Evolutionary conservation across 1,140 invertebrate genomes (phyloP).

Genomic region (Elysia chlorotica): DNA sequence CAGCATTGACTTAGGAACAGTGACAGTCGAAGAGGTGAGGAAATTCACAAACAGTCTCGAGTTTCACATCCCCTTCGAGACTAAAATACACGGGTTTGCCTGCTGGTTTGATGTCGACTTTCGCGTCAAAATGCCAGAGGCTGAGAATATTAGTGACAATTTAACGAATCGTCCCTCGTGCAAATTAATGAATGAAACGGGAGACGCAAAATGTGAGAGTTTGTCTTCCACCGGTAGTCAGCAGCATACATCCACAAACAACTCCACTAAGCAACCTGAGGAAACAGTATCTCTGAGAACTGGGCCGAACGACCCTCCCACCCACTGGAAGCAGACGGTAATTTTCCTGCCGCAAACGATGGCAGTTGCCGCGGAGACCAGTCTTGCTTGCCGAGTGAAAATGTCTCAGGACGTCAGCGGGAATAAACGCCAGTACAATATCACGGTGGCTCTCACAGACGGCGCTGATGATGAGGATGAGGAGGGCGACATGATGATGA

Average conservation of each 20-base stretch:
- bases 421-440: constrained; percentile 53
- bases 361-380: constrained; percentile 31
- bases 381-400: constrained; percentile 30
- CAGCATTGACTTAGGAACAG: constrained; percentile 48
- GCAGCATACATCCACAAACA: too few relatives aligned
- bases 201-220: background rate
- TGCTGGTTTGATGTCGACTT: constrained; percentile 58
- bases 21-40: constrained; percentile 39
- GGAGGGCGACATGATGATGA: constrained; percentile 16
- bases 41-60: constrained; percentile 33
- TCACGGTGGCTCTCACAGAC: constrained; percentile 40
- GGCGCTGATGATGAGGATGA: constrained; percentile 7
- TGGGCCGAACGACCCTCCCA: constrained; percentile 69
- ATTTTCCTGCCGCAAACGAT: constrained; percentile 78
- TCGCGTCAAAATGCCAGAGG: too few relatives aligned
- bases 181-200: background rate
- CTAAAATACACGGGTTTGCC: constrained; percentile 50
- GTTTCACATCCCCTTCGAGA: constrained; percentile 36
- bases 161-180: background rate
- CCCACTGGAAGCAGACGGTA: constrained; percentile 99
- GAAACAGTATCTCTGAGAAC: constrained; percentile 32
- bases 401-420: constrained; percentile 34
- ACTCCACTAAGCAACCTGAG: too few relatives aligned
- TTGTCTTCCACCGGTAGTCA: background rate
- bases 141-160: background rate